A percentile compares a stretch with the other conserved stretches of the same genome.
Evolutionary conservation across 2,888 invertebrate species (phyloP).

Genomic region (Diarsia brunnea): DNA sequence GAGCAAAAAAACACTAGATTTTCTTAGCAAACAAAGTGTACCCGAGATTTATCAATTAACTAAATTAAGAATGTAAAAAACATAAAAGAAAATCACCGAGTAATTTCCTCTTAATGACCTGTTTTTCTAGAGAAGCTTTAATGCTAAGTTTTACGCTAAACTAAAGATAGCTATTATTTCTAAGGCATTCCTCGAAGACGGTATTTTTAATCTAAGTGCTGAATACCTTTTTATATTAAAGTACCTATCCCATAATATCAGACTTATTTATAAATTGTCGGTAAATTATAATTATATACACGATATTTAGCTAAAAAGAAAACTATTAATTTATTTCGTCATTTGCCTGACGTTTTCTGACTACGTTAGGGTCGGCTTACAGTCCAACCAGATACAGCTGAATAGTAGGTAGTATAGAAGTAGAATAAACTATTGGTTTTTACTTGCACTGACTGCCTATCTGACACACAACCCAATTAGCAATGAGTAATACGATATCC

Average conservation of each 20-base stretch:
- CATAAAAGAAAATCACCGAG: conserved; percentile 12
- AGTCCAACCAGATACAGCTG: background rate
- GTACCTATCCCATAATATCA: background rate
- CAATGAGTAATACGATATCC: too few species aligned
- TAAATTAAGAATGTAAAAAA: background rate
- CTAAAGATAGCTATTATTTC: background rate
- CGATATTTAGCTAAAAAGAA: background rate
- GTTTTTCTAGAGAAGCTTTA: background rate
- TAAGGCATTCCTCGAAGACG: background rate
- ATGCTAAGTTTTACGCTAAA: background rate
- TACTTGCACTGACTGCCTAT: too few species aligned
- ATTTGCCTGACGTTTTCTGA: background rate
- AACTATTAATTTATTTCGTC: background rate
- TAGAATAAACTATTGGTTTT: too few species aligned
- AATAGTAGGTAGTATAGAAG: too few species aligned
- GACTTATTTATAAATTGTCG: background rate
- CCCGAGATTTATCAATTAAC: background rate
- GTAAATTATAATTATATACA: background rate
- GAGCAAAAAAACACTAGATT: background rate
- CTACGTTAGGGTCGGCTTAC: background rate
- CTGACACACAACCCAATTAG: too few species aligned
- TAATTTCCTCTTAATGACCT: background rate
- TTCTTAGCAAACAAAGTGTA: background rate
- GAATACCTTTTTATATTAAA: background rate
- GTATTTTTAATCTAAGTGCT: background rate